Evolutionary conservation across 1,140 invertebrate genomes (phyloP).

Genomic region (Phymorhynchus buccinoides): DNA sequence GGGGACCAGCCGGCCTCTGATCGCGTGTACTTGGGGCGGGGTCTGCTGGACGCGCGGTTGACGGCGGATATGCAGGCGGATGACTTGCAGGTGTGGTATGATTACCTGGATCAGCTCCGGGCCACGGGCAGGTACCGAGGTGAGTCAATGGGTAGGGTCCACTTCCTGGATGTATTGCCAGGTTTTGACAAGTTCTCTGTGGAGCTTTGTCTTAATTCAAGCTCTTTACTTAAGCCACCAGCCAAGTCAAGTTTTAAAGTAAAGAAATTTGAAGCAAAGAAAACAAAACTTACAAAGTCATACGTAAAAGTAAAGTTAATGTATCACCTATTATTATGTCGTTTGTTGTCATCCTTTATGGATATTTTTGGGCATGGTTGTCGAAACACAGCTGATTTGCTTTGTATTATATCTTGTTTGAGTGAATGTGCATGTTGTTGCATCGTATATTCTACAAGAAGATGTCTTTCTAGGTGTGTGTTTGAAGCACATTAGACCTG

Average conservation of each 20-base stretch:
- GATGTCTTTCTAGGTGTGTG: too few species aligned
- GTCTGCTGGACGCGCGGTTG: constrained; percentile 31
- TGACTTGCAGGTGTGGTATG: constrained; percentile 70
- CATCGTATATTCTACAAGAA: constrained; percentile 1
- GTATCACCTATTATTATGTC: not conserved
- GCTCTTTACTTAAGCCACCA: not conserved
- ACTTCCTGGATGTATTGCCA: not conserved
- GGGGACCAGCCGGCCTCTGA: constrained; percentile 51
- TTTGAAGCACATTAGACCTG: too few species aligned
- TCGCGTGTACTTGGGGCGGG: constrained; percentile 60
- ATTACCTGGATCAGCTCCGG: constrained; percentile 55
- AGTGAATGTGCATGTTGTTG: not conserved
- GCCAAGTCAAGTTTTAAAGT: not conserved
- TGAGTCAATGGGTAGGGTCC: constrained; percentile 37
- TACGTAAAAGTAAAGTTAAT: not conserved
- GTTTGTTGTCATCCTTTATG: not conserved
- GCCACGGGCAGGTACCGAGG: constrained; percentile 58
- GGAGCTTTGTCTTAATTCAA: not conserved
- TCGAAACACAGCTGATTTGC: not conserved
- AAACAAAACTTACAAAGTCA: not conserved
- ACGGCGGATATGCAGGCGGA: constrained; percentile 61
- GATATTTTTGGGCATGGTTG: not conserved
- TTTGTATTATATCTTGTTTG: not conserved
- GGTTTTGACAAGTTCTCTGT: not conserved
- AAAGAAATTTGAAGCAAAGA: too few species aligned